Base-by-base conservation (phyloP, 2,113 vertebrate genomes). In the Sturnus vulgaris region DNA sequence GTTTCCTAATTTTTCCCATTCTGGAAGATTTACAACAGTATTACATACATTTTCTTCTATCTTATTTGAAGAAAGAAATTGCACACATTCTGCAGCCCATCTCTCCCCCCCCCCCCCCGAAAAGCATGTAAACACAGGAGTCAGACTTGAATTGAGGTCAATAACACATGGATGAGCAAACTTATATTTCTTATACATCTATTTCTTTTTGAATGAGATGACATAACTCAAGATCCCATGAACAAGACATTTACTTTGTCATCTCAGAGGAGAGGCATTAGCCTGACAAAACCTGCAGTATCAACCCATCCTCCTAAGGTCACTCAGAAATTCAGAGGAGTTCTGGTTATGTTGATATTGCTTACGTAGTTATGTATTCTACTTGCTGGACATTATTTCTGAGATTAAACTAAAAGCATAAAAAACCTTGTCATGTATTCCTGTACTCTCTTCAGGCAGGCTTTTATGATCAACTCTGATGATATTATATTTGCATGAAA, bases 371-470 rank as follows among this genome's bases (percentile, higher is more conserved):
- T 88, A 44, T 31, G 23, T n/a, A 68, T 82, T 91, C 65, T 71
- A 60, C n/a, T 59, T 83, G 68, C 61, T 89, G 71, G 42, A 56
- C 78, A 59, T 76, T 77, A 70, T 83, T 90, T 82, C 69, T 72
- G 73, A 70, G 83, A 72, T 77, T 80, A 87, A 94, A 92, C 96
- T 89, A 94, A 96, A 95, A 50, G 37, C 33, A 86, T 68, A 44
- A 92, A 93, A 72, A 95, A 61, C 30, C 44, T 81, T 65, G 25
- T 37, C 21, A 68, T 47, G 27, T 10, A 56, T 83, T 95, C 24
- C 22, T 78, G 13, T 23, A 56, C 35, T 46, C 68, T 76, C 22
- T 84, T 75, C 63, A 84, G 66, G 49, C 66, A 82, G 37, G 28
- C 35, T 71, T 84, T 69, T 84, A 91, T 68, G 73, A 80, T 63